phyloP scores from a whole-genome alignment of 1,140 invertebrate species.

The Listronotus oregonensis region DNA sequence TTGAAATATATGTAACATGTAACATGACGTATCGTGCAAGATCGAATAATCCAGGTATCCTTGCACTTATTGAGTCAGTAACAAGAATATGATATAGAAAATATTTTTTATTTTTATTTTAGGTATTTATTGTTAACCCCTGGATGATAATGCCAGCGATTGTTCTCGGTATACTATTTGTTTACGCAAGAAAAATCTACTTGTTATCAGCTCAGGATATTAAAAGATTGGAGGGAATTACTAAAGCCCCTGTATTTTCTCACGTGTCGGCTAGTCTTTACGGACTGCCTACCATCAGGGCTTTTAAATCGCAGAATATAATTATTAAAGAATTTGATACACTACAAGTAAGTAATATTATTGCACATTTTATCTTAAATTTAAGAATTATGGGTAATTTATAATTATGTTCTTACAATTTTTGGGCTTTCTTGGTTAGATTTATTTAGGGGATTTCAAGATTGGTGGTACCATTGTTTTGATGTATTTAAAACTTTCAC shows the following conservation, averaged over 20 bases:
- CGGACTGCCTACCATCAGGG: slow-evolving; percentile 77
- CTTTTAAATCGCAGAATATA: slow-evolving; percentile 64
- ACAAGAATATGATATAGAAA: too few species aligned
- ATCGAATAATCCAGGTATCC: too few species aligned
- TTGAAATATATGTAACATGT: too few species aligned
- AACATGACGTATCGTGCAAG: too few species aligned
- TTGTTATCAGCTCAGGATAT: slow-evolving; percentile 82
- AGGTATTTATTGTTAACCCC: slow-evolving; percentile 68
- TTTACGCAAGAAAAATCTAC: slow-evolving; percentile 76
- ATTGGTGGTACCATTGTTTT: too few species aligned
- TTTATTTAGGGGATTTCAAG: too few species aligned
- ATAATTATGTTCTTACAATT: too few species aligned
- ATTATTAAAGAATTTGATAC: slow-evolving; percentile 71
- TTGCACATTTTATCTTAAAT: too few species aligned
- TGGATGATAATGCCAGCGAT: slow-evolving; percentile 74
- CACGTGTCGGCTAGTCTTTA: slow-evolving; percentile 73
- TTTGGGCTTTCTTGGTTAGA: too few species aligned
- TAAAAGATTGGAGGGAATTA: slow-evolving; percentile 81
- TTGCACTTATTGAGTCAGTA: too few species aligned
- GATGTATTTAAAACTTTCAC: too few species aligned
- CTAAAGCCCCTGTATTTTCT: slow-evolving; percentile 73
- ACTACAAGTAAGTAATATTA: slow-evolving; percentile 57
- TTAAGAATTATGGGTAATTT: too few species aligned
- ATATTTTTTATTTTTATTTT: slow-evolving; percentile 1
- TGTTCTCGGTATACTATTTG: slow-evolving; percentile 71